Base-by-base conservation (phyloP, 2,888 invertebrate species). In the Baccha elongata region DNA sequence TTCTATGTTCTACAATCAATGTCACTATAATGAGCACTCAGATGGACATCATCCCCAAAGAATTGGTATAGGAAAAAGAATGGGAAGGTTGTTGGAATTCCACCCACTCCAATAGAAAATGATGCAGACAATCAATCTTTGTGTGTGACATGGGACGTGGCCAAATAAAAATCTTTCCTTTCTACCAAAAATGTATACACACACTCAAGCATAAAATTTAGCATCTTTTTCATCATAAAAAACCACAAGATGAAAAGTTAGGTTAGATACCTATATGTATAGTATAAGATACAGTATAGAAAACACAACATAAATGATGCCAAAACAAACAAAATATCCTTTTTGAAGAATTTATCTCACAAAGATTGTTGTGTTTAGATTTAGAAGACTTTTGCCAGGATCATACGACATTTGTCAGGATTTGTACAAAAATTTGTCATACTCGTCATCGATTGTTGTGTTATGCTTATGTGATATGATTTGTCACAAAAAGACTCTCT, bases 1-100 rank as follows among this genome's bases (percentile, higher is more conserved):
- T 62, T 62, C 68, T 64, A 42, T 60, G 76, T 58, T 72, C 65
- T 50, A 72, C 83, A 83, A 83, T 83, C 83, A 83, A 78, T 83
- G 83, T 83, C 83, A 83, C 78, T 29, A 83, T 83, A 83, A 83
- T 83, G 72, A 78, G 83, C 83, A 78, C 83, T 83, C 83, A 68
- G 78, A 64, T 78, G 83, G 83, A 83, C 83, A 83, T 83, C 83
- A 83, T 83, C 83, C 83, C 83, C 15, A 48, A 29, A 35, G 71
- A 75, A 74, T 64, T 46, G 50, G 29, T 32, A 7, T 21, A 32
- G 35, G 11, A n/a, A n/a, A n/a, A n/a, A n/a, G n/a, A 15, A 21
- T 10, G 37, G 52, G n/a, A 13, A 29, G 13, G n/a, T 5, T n/a
- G 44, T 13, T 32, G 32, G 23, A 4, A 4, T 6, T 29, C 15